Evolutionary conservation across 2,113 vertebrate genomes (phyloP).

Genomic region (Nyctereutes procyonoides): DNA sequence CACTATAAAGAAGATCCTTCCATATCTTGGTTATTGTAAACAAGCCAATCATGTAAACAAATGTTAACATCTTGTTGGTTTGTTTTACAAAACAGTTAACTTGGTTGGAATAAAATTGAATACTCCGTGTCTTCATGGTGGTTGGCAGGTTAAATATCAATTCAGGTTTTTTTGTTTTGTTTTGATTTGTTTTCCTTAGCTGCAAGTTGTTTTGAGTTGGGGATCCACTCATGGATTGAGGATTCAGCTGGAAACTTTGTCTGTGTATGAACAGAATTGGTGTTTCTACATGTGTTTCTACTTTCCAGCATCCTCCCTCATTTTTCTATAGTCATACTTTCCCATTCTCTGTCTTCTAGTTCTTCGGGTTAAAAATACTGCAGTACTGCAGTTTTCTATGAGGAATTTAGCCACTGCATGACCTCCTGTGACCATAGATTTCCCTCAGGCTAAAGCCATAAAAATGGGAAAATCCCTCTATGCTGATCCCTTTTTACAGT

Average conservation of each 20-base stretch:
- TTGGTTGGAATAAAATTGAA: background rate
- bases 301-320: background rate
- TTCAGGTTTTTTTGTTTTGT: background rate
- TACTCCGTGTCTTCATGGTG: background rate
- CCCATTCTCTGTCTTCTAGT: background rate
- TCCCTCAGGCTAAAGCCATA: background rate
- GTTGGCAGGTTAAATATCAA: background rate
- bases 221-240: background rate
- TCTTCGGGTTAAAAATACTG: background rate
- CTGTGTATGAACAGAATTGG: background rate
- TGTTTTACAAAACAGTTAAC: background rate
- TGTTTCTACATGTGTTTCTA: background rate
- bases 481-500: background rate
- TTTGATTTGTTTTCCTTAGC: background rate
- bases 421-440: background rate
- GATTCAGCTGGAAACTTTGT: background rate
- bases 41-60: background rate
- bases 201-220: background rate
- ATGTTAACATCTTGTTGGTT: background rate
- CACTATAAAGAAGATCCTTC: background rate
- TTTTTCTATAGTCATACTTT: background rate
- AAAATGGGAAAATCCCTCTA: rapidly evolving
- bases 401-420: background rate
- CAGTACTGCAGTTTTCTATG: background rate
- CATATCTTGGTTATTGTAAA: background rate